Percentiles rank a stretch among this genome's conserved stretches.
Evolutionary conservation across 2,888 invertebrate species (phyloP).

Genomic region (Lacanobia oleracea): DNA sequence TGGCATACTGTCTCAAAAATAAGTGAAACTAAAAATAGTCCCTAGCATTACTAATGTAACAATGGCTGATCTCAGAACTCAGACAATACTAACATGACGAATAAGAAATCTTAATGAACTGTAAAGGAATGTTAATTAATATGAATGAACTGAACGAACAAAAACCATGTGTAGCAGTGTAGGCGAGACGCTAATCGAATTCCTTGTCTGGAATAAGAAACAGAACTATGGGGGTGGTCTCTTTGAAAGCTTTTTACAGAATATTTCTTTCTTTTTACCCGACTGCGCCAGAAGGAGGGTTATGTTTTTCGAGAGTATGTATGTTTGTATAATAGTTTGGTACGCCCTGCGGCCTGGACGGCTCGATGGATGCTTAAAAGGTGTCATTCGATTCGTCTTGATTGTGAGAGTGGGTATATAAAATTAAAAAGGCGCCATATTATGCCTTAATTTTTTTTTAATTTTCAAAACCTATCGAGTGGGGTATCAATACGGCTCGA

Average conservation of each 20-base stretch:
- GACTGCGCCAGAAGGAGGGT: too few species aligned
- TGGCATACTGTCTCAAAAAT: constrained; percentile 26
- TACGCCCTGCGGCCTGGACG: too few species aligned
- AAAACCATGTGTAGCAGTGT: constrained; percentile 22
- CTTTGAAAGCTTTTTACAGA: background rate
- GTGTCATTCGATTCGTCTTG: too few species aligned
- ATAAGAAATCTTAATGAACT: constrained; percentile 55
- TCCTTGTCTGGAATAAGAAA: constrained; percentile 15
- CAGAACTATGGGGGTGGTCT: background rate
- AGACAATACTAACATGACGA: constrained; percentile 48
- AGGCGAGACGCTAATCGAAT: constrained; percentile 9
- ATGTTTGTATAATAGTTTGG: too few species aligned
- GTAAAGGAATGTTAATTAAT: constrained; percentile 57
- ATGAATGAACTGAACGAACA: constrained; percentile 42
- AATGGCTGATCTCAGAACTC: constrained; percentile 47
- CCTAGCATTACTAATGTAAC: constrained; percentile 29
- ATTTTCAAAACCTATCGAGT: too few species aligned
- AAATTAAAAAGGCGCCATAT: too few species aligned
- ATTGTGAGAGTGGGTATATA: too few species aligned
- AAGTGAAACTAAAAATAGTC: constrained; percentile 43
- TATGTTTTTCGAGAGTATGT: too few species aligned
- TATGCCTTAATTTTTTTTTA: too few species aligned
- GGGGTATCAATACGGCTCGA: too few species aligned
- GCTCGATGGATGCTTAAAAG: too few species aligned
- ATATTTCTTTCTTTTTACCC: background rate